Percentiles rank a stretch among this genome's conserved stretches.
phyloP scores from a whole-genome alignment of 2,113 vertebrate genomes.

The human region GRCh38 chrX:7047501-7048000 shows the following conservation, averaged over 20 bases:
- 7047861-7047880: background rate
- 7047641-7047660: background rate
- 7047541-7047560: background rate
- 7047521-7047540: background rate
- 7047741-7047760: accelerated
- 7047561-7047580: background rate
- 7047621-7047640: no score
- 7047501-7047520: background rate
- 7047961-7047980: background rate
- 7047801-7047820: accelerated
- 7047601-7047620: no score
- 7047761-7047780: accelerated
- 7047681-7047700: background rate
- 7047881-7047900: background rate
- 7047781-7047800: accelerated
- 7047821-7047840: background rate
- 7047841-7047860: no score
- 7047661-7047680: background rate
- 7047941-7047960: accelerated
- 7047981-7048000: accelerated
- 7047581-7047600: background rate
- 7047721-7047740: accelerated
- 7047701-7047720: no score
- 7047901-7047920: no score
- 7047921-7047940: background rate